phyloP scores from a whole-genome alignment of 2,888 invertebrate species.

The Cosmorhoe ocellata region DNA sequence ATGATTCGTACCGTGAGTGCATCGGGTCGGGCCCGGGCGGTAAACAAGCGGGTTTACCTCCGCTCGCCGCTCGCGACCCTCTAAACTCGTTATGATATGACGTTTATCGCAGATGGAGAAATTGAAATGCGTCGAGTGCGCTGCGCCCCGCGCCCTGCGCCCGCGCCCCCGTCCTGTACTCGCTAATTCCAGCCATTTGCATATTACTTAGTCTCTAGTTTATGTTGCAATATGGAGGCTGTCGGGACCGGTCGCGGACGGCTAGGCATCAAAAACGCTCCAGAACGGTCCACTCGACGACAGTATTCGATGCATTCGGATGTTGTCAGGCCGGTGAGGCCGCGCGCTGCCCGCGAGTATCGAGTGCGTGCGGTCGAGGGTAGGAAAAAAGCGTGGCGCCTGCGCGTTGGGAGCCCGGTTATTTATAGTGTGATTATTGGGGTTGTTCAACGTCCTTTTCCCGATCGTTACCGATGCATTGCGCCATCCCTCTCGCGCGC shows the following conservation, averaged over 20 bases:
- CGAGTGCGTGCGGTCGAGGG: constrained; percentile 39
- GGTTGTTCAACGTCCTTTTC: constrained; percentile 43
- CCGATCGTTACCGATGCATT: constrained; percentile 22
- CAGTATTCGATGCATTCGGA: constrained; percentile 32
- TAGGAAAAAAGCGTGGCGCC: constrained; percentile 65
- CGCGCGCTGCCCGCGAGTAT: constrained; percentile 44
- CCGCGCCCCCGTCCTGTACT: constrained; percentile 4
- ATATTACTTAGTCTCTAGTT: constrained; percentile 27
- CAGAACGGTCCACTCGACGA: constrained; percentile 22
- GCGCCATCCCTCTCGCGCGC: constrained; percentile 39
- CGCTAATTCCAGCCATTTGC: constrained; percentile 29
- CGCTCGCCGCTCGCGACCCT: not conserved
- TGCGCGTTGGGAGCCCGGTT: constrained; percentile 65
- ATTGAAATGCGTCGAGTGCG: constrained; percentile 18
- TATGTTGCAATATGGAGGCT: constrained; percentile 26
- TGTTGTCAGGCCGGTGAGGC: constrained; percentile 22
- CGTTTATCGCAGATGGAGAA: constrained; percentile 24
- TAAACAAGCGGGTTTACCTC: not conserved
- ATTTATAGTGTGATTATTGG: constrained; percentile 69
- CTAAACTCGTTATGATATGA: constrained; percentile 19
- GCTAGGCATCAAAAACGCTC: constrained; percentile 29
- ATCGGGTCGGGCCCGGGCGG: constrained; percentile 6
- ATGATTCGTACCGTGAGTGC: constrained; percentile 4
- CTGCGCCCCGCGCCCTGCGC: constrained; percentile 4
- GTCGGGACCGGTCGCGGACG: constrained; percentile 21